Evolutionary conservation across 2,113 vertebrate species (phyloP).

Genomic region (Nestor notabilis): DNA sequence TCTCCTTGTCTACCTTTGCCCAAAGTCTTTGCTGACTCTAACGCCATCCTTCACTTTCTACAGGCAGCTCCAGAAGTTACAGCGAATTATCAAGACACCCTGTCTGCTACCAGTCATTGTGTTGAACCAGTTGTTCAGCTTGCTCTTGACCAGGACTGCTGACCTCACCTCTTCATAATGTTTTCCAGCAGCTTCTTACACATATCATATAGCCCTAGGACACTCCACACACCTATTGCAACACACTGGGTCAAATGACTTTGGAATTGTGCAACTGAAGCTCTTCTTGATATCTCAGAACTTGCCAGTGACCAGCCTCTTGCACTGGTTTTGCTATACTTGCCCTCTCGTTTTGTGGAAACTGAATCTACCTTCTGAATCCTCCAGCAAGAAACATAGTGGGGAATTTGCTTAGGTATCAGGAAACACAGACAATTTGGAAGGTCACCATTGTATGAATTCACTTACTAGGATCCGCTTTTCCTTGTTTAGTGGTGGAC

Average conservation of each 20-base stretch:
- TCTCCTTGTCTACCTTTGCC: background rate
- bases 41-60: constrained; percentile 1
- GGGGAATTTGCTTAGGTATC: background rate
- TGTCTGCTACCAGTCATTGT: constrained; percentile 14
- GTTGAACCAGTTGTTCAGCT: constrained; percentile 65
- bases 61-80: background rate
- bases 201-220: constrained; percentile 57
- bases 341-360: background rate
- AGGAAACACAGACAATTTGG: background rate
- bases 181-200: constrained; percentile 52
- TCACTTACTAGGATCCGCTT: background rate
- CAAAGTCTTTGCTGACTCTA: background rate
- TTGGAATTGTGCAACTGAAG: constrained; percentile 47
- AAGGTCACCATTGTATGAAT: background rate
- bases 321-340: background rate
- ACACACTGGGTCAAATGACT: background rate
- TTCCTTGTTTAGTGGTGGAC: background rate
- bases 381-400: background rate
- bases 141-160: constrained; percentile 60
- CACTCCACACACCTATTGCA: constrained; percentile 49
- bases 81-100: constrained; percentile 3
- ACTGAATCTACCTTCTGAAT: background rate
- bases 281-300: background rate
- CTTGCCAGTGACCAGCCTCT: background rate
- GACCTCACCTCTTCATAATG: constrained; percentile 57